Base-by-base conservation (phyloP, 2,888 invertebrate genomes). In the Cistogaster globosa region DNA sequence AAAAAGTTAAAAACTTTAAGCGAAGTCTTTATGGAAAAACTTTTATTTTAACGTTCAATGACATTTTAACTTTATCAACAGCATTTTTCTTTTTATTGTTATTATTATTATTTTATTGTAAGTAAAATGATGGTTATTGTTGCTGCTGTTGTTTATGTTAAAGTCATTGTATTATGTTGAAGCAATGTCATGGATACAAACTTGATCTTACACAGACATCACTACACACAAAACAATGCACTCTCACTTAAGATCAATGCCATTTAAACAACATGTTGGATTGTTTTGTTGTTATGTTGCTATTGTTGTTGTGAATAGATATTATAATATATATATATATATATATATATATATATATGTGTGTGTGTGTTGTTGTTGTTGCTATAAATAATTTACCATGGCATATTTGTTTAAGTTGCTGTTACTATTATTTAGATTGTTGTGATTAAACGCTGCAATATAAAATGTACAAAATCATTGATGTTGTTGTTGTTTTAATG, bases 201-300 rank as follows among this genome's bases (percentile, higher is more conserved):
- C 69, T 62, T 80, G 79, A 80, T 84, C 32, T 48, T 71, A 22
- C 48, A 60, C 26, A 22, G n/a, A n/a, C 36, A 51, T 0, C 51
- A 67, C 6, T 11, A 38, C 22, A 48, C 11, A 11, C 1, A 53
- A 57, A 57, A 45, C 71, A 76, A 36, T 62, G 62, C 72, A 78
- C 84, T 77, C 80, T 80, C 80, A 84, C 84, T 84, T 72, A 68
- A 84, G 80, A 84, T 84, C 84, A 84, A 84, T 84, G 84, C 84
- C 84, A 84, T 72, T 71, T 14, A 78, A n/a, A 69, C 62, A 78
- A 68, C 58, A 69, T n/a, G 8, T 53, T 53, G 45, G 62, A 51
- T 57, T 38, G 55, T 42, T 20, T 65, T 69, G 26, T 51, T 67
- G n/a, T 38, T 62, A 2, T 58, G 11, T 11, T 51, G 58, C 20